Evolutionary conservation across 2,113 vertebrate species (phyloP), one percentile per base, ranked within the genome.

Genomic region (Callorhinus ursinus): DNA sequence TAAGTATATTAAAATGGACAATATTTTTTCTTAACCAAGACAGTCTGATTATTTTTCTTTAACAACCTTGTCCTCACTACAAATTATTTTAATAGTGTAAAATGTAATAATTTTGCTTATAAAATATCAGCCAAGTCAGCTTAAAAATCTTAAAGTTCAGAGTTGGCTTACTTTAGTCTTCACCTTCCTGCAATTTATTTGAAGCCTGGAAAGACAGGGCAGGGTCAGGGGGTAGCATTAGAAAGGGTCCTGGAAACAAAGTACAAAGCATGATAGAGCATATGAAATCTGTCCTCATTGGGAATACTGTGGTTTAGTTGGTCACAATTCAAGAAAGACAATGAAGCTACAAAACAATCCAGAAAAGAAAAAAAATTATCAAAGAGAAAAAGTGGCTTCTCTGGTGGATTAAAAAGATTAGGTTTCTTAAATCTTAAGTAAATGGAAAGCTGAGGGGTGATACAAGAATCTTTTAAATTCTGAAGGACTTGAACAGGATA

Each of bases 81-180:
- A 96, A 72, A 95, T 53, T 72, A 46, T 88, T 96, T 82, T 83
- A 96, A 82, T 96, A 88, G 51, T 63, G 59, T 95, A 24, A 90
- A 94, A 93, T 95, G 16, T 81, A 82, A 12, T 95, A 83, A 46
- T 89, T 93, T 96, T 96, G 65, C 42, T 77, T 76, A 63, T 90
- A 92, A 97, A 95, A 80, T 93, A 86, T 59, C 67, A 90, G 63
- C 71, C 33, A 96, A 82, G 33, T 87, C 57, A 90, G 21, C 65
- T 93, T 92, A 65, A 90, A 81, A 95, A 93, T 92, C 4, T 15
- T 76, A 11, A n/a, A 72, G 5, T 90, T 95, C 31, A 77, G 67
- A 86, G 18, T 86, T 84, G 88, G 39, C 26, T 15, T 83, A 67
- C 31, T 19, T 87, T 21, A 28, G 15, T 61, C 74, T 95, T 94